Conservation (phyloP, 2,797 vertebrate species). For the Myotis daubentonii region DNA sequence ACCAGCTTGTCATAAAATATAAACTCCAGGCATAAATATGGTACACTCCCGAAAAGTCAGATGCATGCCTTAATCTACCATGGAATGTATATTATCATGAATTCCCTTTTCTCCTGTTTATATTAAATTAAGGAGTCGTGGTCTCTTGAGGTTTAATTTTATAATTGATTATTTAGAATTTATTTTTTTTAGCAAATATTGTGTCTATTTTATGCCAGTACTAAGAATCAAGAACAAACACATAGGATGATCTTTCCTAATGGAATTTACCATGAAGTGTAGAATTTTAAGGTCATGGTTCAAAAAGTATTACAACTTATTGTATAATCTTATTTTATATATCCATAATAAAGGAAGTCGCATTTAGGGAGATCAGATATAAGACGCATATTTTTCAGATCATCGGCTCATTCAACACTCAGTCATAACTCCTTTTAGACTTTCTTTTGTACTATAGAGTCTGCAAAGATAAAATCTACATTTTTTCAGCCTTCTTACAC, state of each 20-base stretch:
- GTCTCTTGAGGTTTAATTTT: neutral
- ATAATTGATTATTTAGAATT: neutral
- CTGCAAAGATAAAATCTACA: neutral
- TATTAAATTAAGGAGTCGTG: neutral
- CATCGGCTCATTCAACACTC: neutral
- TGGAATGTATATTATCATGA: conserved; percentile 37
- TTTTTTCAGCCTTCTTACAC: neutral
- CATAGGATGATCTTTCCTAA: neutral
- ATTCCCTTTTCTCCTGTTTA: neutral
- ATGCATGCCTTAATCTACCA: neutral
- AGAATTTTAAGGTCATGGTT: neutral
- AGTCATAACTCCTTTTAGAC: neutral
- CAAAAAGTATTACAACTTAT: neutral
- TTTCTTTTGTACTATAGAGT: neutral
- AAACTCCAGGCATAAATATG: neutral
- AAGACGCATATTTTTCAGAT: neutral
- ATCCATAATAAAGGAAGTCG: neutral
- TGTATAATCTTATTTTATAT: neutral
- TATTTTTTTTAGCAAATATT: conserved; percentile 10
- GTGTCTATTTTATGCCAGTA: neutral
- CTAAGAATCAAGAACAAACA: neutral
- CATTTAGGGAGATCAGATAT: neutral
- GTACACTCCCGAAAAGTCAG: neutral
- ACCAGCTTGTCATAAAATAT: neutral
- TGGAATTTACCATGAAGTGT: neutral